These are phyloP conservation scores for Trachelipus rathkii DNA, from an alignment of 1,140 invertebrate genomes.

Conservation along the genomic window DNA sequence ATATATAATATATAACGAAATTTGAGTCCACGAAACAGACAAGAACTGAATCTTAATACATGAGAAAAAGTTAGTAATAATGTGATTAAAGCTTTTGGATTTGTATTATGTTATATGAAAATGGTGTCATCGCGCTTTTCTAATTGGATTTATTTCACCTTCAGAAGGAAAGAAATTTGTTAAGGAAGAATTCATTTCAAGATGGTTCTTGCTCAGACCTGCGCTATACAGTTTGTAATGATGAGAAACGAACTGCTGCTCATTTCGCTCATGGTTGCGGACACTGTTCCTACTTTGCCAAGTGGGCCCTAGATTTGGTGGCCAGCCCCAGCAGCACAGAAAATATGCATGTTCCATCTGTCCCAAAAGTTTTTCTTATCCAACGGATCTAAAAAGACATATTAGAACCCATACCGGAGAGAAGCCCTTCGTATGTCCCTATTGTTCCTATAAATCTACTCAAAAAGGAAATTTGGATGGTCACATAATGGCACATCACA, in stretches of 20 bases:
- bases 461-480: slow-evolving; percentile 25
- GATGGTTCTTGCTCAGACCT: neutral
- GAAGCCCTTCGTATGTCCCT: slow-evolving; percentile 22
- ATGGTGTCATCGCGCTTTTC: too few relatives aligned
- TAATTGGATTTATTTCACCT: neutral
- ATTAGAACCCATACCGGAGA: too few relatives aligned
- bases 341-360: slow-evolving; percentile 19
- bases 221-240: neutral
- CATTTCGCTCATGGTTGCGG: neutral
- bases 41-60: too few relatives aligned
- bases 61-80: too few relatives aligned
- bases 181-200: neutral
- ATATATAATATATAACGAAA: too few relatives aligned
- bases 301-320: too few relatives aligned
- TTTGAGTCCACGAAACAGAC: too few relatives aligned
- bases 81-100: too few relatives aligned
- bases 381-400: slow-evolving; percentile 14
- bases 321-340: too few relatives aligned
- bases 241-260: neutral
- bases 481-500: slow-evolving; percentile 20
- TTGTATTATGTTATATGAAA: too few relatives aligned
- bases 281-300: neutral
- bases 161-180: neutral
- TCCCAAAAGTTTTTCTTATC: slow-evolving; percentile 13
- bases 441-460: slow-evolving; percentile 22